Conservation (phyloP, 2,797 vertebrate species). For the Molossus alvarezi region DNA sequence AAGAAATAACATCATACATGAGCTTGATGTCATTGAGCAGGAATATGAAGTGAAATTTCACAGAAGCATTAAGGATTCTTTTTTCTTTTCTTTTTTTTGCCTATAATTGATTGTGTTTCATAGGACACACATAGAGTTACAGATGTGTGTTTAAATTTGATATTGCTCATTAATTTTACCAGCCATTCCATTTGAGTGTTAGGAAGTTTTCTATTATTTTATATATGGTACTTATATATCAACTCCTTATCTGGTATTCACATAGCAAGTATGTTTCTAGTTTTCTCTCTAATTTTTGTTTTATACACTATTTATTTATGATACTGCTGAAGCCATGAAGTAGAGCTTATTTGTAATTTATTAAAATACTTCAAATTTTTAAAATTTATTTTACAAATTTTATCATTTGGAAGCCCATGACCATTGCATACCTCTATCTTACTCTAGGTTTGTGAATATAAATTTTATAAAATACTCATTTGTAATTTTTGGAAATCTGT, state of each 20-base stretch:
- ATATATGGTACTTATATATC: not conserved
- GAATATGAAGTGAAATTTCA: not conserved
- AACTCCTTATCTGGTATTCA: not conserved
- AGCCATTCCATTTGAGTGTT: not conserved
- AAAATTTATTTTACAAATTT: not conserved
- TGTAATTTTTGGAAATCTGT: not conserved
- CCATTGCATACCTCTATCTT: not conserved
- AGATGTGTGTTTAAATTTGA: not conserved
- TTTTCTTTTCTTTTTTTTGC: not conserved
- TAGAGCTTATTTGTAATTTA: not conserved
- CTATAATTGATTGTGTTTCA: not conserved
- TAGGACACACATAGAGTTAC: not conserved
- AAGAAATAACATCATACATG: not conserved
- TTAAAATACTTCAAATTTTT: not conserved
- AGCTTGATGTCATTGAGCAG: not conserved
- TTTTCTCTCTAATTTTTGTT: constrained; percentile 35
- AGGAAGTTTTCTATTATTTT: not conserved
- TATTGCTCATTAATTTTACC: not conserved
- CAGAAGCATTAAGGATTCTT: not conserved
- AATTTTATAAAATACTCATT: constrained; percentile 29
- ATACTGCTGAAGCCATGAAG: not conserved
- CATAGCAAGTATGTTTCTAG: not conserved
- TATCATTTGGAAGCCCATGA: not conserved
- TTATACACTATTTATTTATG: not conserved
- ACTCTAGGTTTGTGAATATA: not conserved